Percentiles rank a stretch among this genome's conserved stretches.
Conservation (phyloP, 2,888 invertebrate species). For the Coenonympha glycerion region DNA sequence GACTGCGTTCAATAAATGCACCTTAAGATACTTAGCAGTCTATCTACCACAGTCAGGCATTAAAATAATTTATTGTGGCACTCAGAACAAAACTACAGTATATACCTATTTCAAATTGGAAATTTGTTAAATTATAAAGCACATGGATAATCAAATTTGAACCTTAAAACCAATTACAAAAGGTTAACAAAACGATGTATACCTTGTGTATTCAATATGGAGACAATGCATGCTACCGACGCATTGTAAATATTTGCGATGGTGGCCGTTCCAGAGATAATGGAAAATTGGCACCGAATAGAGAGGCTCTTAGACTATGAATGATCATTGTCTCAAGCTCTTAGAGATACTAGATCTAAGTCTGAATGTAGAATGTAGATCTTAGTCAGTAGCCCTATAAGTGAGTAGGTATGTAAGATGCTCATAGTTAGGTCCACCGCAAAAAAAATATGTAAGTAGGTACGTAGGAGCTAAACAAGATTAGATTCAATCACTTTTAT, state of each 20-base stretch:
- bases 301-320: conserved; percentile 47
- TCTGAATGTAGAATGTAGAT: too few species aligned
- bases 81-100: conserved; percentile 14
- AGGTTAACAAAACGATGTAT: conserved; percentile 29
- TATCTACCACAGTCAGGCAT: neutral
- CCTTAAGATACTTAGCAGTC: neutral
- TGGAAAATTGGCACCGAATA: conserved; percentile 59
- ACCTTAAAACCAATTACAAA: conserved; percentile 31
- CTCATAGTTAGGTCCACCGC: too few species aligned
- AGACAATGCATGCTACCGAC: conserved; percentile 47
- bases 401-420: too few species aligned
- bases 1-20: too few species aligned
- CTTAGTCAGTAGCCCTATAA: too few species aligned
- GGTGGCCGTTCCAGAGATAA: conserved; percentile 50
- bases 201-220: conserved; percentile 45
- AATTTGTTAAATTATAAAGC: conserved; percentile 1
- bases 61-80: neutral
- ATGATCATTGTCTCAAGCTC: conserved; percentile 42
- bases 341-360: conserved; percentile 26
- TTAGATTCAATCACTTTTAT: too few species aligned
- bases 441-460: too few species aligned
- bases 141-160: conserved; percentile 26
- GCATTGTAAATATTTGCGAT: conserved; percentile 50
- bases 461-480: too few species aligned
- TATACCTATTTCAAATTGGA: conserved; percentile 11